A percentile compares a stretch with the other conserved stretches of the same genome.
Conservation (phyloP, 2,888 invertebrate genomes). For the Drosophila lutescens region DNA sequence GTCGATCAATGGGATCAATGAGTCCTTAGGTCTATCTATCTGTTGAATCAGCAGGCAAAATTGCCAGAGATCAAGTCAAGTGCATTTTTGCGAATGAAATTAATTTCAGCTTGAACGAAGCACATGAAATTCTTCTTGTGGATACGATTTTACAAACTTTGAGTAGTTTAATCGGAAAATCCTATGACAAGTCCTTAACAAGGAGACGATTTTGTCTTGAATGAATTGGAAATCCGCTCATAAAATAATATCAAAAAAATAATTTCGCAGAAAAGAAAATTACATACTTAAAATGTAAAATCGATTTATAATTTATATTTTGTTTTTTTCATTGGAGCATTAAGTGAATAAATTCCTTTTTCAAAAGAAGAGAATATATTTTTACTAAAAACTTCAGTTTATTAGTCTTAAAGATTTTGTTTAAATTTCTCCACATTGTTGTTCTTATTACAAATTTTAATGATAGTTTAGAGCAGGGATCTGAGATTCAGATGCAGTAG, state of each 20-base stretch:
- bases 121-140: not conserved
- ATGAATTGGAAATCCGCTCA: not conserved
- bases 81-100: not conserved
- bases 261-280: too few species aligned
- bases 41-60: not conserved
- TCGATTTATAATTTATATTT: not conserved
- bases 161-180: not conserved
- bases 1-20: not conserved
- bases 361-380: not conserved
- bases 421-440: too few species aligned
- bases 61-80: not conserved
- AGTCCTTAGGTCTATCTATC: not conserved
- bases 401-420: not conserved
- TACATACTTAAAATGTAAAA: not conserved
- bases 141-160: not conserved
- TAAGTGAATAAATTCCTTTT: not conserved
- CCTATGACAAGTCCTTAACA: not conserved
- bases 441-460: not conserved
- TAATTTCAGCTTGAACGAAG: not conserved
- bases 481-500: slow-evolving; percentile 8
- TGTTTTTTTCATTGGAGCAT: too few species aligned
- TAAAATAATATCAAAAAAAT: not conserved
- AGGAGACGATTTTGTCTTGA: not conserved
- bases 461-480: not conserved
- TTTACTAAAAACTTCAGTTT: not conserved